phyloP scores from a whole-genome alignment of 2,888 invertebrate species.

The Acheta domesticus region DNA sequence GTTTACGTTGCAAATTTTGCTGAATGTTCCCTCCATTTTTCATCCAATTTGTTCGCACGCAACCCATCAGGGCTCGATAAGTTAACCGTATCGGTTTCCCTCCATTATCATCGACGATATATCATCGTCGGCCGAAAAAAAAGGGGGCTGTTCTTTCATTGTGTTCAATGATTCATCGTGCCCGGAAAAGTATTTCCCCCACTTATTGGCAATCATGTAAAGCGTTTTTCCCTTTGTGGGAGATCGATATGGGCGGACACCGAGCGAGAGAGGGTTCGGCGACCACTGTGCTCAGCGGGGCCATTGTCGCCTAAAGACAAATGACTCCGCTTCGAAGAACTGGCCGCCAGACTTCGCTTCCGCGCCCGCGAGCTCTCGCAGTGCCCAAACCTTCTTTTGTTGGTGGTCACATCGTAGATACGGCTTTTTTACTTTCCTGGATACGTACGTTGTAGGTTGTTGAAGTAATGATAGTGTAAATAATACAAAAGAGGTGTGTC shows the following conservation, averaged over 20 bases:
- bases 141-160: not conserved
- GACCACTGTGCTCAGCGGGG: not conserved
- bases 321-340: not conserved
- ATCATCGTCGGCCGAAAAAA: not conserved
- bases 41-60: not conserved
- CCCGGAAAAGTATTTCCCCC: not conserved
- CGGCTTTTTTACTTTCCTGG: too few relatives aligned
- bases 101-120: not conserved
- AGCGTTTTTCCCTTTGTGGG: not conserved
- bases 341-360: not conserved
- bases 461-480: too few relatives aligned
- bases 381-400: too few relatives aligned
- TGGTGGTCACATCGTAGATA: too few relatives aligned
- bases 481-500: too few relatives aligned
- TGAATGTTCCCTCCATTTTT: not conserved
- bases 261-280: not conserved
- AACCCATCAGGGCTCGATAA: not conserved
- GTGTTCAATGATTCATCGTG: not conserved
- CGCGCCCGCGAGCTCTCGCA: too few relatives aligned
- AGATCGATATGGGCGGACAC: not conserved
- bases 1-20: too few relatives aligned
- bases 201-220: conserved; percentile 11
- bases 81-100: not conserved
- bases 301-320: not conserved
- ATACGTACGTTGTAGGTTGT: too few relatives aligned